A percentile compares a stretch with the other conserved stretches of the same genome.
Conservation (phyloP, 2,797 vertebrate genomes). For the Nyctibius grandis region DNA sequence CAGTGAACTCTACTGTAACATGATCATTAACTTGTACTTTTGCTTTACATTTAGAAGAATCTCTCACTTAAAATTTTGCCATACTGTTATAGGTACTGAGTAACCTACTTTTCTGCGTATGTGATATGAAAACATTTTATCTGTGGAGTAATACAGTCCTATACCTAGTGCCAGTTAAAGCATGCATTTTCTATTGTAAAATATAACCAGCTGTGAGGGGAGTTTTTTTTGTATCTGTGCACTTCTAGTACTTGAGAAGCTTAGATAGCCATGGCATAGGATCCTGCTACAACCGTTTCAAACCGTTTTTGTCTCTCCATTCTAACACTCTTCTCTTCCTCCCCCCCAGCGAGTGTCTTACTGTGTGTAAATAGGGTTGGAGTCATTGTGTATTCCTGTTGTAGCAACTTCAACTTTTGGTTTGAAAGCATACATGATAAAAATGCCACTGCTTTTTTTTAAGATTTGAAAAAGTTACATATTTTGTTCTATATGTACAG, state of each 20-base stretch:
- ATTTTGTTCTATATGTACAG: neutral
- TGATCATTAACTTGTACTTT: no score
- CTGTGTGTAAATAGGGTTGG: neutral
- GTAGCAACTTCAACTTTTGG: neutral
- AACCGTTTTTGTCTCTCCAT: neutral
- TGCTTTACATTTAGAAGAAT: no score
- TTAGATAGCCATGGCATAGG: neutral
- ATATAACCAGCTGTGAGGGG: neutral
- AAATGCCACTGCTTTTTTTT: neutral
- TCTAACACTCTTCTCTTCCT: fast-evolving
- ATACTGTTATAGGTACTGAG: fast-evolving
- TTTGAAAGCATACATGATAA: neutral
- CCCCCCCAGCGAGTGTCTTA: fast-evolving
- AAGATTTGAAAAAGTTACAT: fast-evolving
- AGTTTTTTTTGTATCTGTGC: neutral
- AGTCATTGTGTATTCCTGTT: neutral
- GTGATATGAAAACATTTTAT: neutral
- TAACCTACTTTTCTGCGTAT: neutral
- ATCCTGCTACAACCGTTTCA: neutral
- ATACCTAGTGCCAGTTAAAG: neutral
- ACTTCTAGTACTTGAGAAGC: neutral
- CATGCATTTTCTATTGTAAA: neutral
- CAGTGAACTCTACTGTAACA: neutral
- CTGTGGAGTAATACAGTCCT: neutral
- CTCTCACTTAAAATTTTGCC: neutral